Evolutionary conservation across 2,888 invertebrate genomes (phyloP).

Genomic region (Eupithecia tripunctaria): DNA sequence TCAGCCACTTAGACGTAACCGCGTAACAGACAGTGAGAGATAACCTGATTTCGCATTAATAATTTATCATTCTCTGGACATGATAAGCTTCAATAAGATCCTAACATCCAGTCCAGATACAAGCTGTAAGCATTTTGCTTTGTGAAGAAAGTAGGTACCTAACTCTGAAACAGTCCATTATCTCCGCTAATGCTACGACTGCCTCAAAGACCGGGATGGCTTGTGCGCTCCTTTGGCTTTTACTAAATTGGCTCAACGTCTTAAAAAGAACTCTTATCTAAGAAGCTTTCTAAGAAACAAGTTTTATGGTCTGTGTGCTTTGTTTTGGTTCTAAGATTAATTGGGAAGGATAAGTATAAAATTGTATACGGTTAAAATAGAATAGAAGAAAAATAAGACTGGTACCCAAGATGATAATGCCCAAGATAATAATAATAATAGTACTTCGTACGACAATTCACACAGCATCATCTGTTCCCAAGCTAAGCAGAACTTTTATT

Average conservation of each 20-base stretch:
- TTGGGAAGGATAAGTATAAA: background rate
- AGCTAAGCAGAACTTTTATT: too few species aligned
- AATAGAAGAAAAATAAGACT: too few species aligned
- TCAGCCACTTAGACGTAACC: background rate
- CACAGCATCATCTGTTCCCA: too few species aligned
- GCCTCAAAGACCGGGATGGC: background rate
- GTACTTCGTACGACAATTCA: too few species aligned
- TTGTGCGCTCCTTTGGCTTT: background rate
- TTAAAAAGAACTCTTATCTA: background rate
- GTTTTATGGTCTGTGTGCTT: background rate
- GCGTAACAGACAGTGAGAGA: background rate
- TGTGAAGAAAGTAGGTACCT: background rate
- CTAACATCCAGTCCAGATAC: background rate
- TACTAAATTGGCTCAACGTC: background rate
- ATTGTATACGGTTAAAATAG: background rate
- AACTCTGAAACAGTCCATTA: background rate
- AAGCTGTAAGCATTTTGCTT: background rate
- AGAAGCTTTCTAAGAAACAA: background rate
- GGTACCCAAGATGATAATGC: too few species aligned
- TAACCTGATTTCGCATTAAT: background rate
- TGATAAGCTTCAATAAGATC: background rate
- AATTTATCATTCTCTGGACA: background rate
- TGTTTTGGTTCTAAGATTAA: background rate
- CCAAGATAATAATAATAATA: background rate
- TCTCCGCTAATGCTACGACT: background rate